A percentile compares a stretch with the other conserved stretches of the same genome.
Evolutionary conservation across 2,113 vertebrate genomes (phyloP).

Genomic region (Crotalus viridis): DNA sequence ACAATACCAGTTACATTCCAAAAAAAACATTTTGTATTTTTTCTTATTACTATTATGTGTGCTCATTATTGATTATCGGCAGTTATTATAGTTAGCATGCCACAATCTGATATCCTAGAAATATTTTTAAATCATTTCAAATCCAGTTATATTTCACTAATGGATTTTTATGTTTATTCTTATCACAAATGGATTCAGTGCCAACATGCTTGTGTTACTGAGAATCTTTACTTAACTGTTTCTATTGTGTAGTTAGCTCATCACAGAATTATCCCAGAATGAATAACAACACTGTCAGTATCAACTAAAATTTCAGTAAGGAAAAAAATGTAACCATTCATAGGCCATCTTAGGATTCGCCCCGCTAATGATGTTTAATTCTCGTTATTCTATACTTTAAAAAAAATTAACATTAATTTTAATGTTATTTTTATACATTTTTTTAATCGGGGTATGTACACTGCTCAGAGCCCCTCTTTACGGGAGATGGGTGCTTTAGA

Average conservation of each 20-base stretch:
- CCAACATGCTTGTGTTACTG: neutral
- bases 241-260: neutral
- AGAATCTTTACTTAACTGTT: neutral
- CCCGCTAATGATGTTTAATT: neutral
- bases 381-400: neutral
- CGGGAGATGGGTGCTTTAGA: neutral
- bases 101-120: slow-evolving; percentile 4
- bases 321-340: neutral
- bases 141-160: slow-evolving; percentile 14
- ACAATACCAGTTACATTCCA: slow-evolving; percentile 20
- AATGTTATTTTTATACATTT: neutral
- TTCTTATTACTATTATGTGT: slow-evolving; percentile 7
- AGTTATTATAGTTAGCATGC: neutral
- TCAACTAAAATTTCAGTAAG: neutral
- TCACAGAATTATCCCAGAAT: neutral
- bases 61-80: slow-evolving; percentile 29
- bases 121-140: slow-evolving; percentile 15
- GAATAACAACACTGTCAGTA: neutral
- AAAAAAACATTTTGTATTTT: slow-evolving; percentile 36
- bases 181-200: neutral
- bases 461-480: neutral
- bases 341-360: neutral
- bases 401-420: neutral
- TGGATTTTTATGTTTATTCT: slow-evolving; percentile 14
- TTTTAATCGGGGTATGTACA: neutral